phyloP scores from a whole-genome alignment of 1,140 invertebrate species.

The Leptoteleia sp. region DNA sequence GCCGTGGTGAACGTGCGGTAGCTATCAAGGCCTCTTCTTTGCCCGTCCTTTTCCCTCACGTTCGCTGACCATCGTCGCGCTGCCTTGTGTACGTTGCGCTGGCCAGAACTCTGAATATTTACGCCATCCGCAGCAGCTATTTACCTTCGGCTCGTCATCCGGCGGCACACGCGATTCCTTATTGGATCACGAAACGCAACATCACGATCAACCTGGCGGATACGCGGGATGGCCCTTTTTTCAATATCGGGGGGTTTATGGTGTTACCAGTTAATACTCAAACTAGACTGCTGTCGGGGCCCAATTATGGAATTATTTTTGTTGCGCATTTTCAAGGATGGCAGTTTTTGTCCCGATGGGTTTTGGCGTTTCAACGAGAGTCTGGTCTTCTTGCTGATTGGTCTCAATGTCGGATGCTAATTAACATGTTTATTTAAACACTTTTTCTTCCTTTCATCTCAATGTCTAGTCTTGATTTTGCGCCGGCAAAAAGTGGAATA shows the following conservation, averaged over 20 bases:
- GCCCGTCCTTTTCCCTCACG: conserved; percentile 6
- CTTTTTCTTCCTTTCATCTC: background rate
- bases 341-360: conserved; percentile 29
- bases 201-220: conserved; percentile 51
- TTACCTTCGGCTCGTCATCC: conserved; percentile 60
- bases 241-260: conserved; percentile 48
- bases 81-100: conserved; percentile 7
- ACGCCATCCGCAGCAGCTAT: conserved; percentile 59
- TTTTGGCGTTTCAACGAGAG: conserved; percentile 22
- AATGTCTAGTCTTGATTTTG: background rate
- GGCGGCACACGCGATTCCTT: conserved; percentile 55
- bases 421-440: conserved; percentile 3
- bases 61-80: background rate
- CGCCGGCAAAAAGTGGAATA: too few species aligned
- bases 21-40: conserved; percentile 41
- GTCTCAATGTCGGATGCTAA: conserved; percentile 9
- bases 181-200: conserved; percentile 62
- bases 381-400: conserved; percentile 10
- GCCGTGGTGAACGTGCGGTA: conserved; percentile 43
- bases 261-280: conserved; percentile 31
- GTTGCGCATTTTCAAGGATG: conserved; percentile 26
- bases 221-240: conserved; percentile 46
- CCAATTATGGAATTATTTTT: conserved; percentile 40
- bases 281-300: conserved; percentile 41
- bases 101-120: conserved; percentile 50